phyloP scores from a whole-genome alignment of 2,797 vertebrate species.

The Salarias fasciatus region DNA sequence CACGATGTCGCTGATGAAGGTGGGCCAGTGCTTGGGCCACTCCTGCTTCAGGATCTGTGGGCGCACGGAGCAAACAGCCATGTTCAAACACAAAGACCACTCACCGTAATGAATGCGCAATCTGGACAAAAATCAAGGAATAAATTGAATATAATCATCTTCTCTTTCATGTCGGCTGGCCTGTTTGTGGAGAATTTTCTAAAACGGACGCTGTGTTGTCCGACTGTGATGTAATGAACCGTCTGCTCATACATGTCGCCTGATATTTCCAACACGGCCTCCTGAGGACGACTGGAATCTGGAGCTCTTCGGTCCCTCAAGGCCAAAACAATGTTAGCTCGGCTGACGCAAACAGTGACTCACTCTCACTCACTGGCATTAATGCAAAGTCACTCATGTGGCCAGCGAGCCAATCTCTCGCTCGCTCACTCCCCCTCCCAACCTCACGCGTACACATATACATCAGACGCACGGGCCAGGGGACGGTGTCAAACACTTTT shows the following conservation, averaged over 20 bases:
- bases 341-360: constrained; percentile 55
- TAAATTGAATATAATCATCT: no score
- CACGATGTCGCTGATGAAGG: constrained; percentile 98
- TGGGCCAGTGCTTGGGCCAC: constrained; percentile 99
- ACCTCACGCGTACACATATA: constrained; percentile 16
- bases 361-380: constrained; percentile 56
- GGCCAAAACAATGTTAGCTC: constrained; percentile 48
- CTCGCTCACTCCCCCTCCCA: no score
- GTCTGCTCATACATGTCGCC: not conserved
- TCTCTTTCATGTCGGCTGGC: no score
- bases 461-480: no score
- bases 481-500: not conserved
- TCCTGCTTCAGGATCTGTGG: constrained; percentile 96
- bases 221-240: no score
- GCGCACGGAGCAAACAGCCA: constrained; percentile 9
- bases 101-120: not conserved
- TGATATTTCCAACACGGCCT: not conserved
- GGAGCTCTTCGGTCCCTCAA: constrained; percentile 43
- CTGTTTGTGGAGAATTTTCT: no score
- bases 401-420: constrained; percentile 17
- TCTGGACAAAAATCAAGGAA: constrained; percentile 9
- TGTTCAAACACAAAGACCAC: constrained; percentile 1
- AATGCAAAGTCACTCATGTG: constrained; percentile 60
- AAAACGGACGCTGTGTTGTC: no score
- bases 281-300: constrained; percentile 37